A percentile compares a stretch with the other conserved stretches of the same genome.
phyloP scores from a whole-genome alignment of 2,113 vertebrate species.

The Caloenas nicobarica region DNA sequence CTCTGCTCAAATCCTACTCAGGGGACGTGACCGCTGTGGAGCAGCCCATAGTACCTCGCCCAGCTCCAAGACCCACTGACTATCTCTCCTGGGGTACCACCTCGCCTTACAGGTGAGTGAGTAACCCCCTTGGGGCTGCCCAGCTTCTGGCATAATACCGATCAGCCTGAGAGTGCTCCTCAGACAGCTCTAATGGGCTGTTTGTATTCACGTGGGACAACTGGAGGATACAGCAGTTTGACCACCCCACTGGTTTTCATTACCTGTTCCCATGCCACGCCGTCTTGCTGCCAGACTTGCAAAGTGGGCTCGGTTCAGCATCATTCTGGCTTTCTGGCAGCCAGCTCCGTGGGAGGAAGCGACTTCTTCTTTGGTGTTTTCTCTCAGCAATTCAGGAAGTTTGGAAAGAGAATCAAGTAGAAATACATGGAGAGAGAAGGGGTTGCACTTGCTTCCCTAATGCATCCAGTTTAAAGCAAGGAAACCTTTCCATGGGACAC shows the following conservation, averaged over 20 bases:
- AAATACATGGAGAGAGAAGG: not conserved
- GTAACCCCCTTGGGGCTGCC: not conserved
- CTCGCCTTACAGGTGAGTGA: conserved; percentile 92
- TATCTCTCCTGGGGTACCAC: conserved; percentile 96
- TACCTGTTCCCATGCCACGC: not conserved
- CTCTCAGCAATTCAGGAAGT: not conserved
- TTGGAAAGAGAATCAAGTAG: not conserved
- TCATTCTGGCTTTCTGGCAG: not conserved
- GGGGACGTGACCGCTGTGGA: conserved; percentile 95
- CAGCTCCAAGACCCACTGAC: conserved; percentile 92
- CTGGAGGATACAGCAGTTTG: not conserved
- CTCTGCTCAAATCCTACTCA: conserved; percentile 95
- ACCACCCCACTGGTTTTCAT: not conserved
- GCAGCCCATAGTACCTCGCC: conserved; percentile 95
- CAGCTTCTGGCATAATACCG: not conserved
- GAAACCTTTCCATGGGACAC: not conserved
- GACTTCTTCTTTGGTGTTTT: not conserved
- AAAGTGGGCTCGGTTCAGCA: not conserved
- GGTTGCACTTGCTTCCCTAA: not conserved
- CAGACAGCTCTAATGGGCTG: not conserved
- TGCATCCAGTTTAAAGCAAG: not conserved
- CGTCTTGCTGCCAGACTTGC: not conserved
- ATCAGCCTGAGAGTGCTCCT: not conserved
- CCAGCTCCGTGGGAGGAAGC: not conserved
- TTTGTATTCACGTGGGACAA: fast-evolving